These are phyloP conservation scores for Chalcis sispes DNA, from an alignment of 2,888 invertebrate genomes.

Conservation along the genomic window DNA sequence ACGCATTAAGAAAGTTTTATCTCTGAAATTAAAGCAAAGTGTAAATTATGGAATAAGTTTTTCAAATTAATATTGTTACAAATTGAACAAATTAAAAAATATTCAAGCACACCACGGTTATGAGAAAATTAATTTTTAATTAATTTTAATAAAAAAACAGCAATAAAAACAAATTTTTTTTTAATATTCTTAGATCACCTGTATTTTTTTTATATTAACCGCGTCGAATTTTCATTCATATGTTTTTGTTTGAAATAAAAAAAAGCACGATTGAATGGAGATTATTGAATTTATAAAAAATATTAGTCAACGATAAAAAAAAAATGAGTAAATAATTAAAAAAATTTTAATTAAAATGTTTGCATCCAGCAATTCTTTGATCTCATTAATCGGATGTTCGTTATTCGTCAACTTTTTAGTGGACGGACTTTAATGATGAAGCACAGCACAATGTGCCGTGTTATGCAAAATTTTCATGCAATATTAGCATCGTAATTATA, in stretches of 20 bases:
- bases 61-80: no score
- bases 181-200: background rate
- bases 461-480: background rate
- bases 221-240: no score
- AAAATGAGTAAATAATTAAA: slow-evolving; percentile 18
- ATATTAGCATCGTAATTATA: slow-evolving; percentile 7
- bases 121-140: no score
- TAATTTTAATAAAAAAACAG: background rate
- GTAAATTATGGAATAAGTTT: no score
- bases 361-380: background rate
- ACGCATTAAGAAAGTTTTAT: no score
- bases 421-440: slow-evolving; percentile 7
- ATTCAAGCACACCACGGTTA: no score
- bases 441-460: background rate
- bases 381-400: slow-evolving; percentile 13
- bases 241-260: no score
- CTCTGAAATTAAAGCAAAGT: no score
- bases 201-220: no score
- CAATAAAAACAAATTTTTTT: background rate
- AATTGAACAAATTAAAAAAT: no score
- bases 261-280: no score
- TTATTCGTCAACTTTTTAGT: slow-evolving; percentile 11
- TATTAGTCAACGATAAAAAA: background rate
- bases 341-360: slow-evolving; percentile 25
- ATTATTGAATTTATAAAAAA: background rate